Evolutionary conservation across 1,140 invertebrate genomes (phyloP).

Genomic region (Solenopsis invicta): DNA sequence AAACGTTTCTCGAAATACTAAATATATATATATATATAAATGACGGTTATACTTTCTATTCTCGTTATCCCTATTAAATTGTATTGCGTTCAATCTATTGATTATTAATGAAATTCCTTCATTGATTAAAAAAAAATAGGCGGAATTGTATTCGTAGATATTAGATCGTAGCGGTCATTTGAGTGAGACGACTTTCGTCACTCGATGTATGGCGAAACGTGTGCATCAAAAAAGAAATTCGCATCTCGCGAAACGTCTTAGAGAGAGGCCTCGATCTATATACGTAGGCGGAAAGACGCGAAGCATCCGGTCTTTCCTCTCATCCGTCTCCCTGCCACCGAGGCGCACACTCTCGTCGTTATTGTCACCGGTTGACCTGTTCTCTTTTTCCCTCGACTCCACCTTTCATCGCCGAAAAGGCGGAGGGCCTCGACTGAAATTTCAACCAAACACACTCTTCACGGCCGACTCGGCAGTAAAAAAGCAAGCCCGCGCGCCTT

Average conservation of each 20-base stretch:
- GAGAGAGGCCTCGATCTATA: conserved; percentile 38
- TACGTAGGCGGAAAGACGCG: conserved; percentile 59
- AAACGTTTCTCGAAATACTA: neutral
- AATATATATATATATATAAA: neutral
- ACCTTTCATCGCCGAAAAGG: conserved; percentile 61
- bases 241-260: conserved; percentile 23
- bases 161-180: neutral
- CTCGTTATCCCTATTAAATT: too few relatives aligned
- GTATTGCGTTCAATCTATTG: neutral
- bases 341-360: conserved; percentile 62
- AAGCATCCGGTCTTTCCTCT: conserved; percentile 44
- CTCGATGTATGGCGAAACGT: neutral
- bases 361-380: conserved; percentile 65
- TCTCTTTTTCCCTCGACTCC: conserved; percentile 65
- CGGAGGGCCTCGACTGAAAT: conserved; percentile 79
- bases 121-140: neutral
- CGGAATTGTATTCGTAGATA: neutral
- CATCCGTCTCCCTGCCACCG: conserved; percentile 27
- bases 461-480: conserved; percentile 74
- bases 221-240: conserved; percentile 17
- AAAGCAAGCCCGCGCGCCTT: conserved; percentile 72
- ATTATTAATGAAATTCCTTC: too few relatives aligned
- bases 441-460: conserved; percentile 79
- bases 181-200: neutral
- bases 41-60: neutral